Percentiles rank a stretch among this genome's conserved stretches.
Conservation (phyloP, 2,888 invertebrate species). For the Rosalia funebris region DNA sequence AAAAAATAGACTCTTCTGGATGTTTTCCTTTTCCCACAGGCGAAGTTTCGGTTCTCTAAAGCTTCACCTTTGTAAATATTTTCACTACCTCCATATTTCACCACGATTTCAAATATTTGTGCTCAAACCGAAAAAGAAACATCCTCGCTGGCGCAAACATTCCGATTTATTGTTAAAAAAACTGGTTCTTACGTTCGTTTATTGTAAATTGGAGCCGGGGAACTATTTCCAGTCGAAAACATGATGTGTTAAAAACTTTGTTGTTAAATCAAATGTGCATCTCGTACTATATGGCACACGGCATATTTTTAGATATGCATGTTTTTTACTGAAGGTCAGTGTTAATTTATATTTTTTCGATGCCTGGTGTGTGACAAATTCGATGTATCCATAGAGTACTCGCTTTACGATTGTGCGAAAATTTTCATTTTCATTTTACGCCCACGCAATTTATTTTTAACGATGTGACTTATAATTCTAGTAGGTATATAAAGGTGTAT, state of each 20-base stretch:
- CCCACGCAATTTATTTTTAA: constrained; percentile 29
- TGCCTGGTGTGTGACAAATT: background rate
- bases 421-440: constrained; percentile 17
- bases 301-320: constrained; percentile 20
- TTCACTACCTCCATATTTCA: too few relatives aligned
- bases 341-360: background rate
- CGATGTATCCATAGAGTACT: too few relatives aligned
- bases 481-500: constrained; percentile 10
- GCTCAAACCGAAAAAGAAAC: too few relatives aligned
- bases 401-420: constrained; percentile 5
- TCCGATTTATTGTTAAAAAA: too few relatives aligned
- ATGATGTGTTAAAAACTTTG: constrained; percentile 2
- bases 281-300: background rate
- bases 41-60: too few relatives aligned
- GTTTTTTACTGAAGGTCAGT: constrained; percentile 14
- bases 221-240: constrained; percentile 8
- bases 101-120: too few relatives aligned
- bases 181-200: background rate
- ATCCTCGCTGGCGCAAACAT: too few relatives aligned
- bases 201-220: background rate
- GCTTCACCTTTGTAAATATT: too few relatives aligned
- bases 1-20: background rate
- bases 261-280: constrained; percentile 18
- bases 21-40: too few relatives aligned
- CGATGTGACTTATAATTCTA: constrained; percentile 25